Base-by-base conservation (phyloP, 2,888 invertebrate species). In the Caradrina clavipalpis region DNA sequence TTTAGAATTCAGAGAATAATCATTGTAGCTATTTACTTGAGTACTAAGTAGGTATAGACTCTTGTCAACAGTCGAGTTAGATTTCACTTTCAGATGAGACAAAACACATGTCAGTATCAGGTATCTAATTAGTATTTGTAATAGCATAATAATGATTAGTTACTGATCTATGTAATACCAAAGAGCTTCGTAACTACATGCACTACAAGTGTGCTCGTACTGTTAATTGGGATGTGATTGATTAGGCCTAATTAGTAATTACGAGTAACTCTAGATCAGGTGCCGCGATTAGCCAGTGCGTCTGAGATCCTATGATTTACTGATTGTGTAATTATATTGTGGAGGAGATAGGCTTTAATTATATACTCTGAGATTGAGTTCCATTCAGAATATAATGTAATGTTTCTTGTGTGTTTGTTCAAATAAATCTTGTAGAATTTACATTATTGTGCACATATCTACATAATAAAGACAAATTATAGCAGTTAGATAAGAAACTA, bases 181-280 rank as follows among this genome's bases (percentile, higher is more conserved):
- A 19, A 58, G 56, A 42, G 56, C 45, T 59, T 58, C 31, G 19
- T 45, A 47, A 54, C 54, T 67, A 76, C 49, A 45, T 60, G 61
- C 69, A 61, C 13, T 50, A 59, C 21, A 57, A 26, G 59, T 57
- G 50, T 11, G 13, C 4, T 31, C 42, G 26, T n/a, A 26, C 58
- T 17, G 63, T 66, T 80, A 81, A 81, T 81, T 78, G 61, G 67
- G 73, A 66, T 50, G 60, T 73, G 80, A 81, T 81, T 81, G 81
- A 81, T 81, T 76, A 71, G 64, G 8, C 8, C 76, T 79, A 72
- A 81, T 76, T 76, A 76, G 77, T 77, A 73, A 76, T 73, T 55
- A 73, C 70, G 54, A 69, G 68, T 73, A 42, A 68, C 54, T 70
- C 69, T 73, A 81, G 82, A 82, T 77, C 81, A 72, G 67, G 71